Conservation (phyloP, 2,888 invertebrate species). For the Stenurella melanura region DNA sequence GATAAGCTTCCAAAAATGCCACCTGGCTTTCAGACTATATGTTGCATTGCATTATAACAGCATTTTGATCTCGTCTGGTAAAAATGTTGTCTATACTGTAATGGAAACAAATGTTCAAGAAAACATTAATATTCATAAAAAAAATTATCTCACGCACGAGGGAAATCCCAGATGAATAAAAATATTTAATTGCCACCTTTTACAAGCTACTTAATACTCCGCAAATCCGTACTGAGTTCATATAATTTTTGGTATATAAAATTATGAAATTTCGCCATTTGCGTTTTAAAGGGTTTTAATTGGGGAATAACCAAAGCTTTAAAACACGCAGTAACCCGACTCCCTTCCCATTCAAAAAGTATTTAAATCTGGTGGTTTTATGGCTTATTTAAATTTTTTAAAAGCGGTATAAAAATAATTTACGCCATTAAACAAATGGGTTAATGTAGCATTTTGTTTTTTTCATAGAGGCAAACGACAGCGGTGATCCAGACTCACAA, state of each 20-base stretch:
- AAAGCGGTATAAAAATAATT: background rate
- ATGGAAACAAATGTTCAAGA: too few species aligned
- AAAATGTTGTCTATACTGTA: too few species aligned
- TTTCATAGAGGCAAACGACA: background rate
- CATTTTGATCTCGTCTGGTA: too few species aligned
- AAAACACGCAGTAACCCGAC: background rate
- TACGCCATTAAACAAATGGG: background rate
- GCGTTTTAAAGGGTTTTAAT: background rate
- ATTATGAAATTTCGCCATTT: background rate
- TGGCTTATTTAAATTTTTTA: background rate
- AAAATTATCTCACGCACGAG: background rate
- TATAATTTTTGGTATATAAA: background rate
- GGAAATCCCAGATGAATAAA: background rate
- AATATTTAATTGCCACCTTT: background rate
- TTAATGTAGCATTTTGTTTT: background rate
- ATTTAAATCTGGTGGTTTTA: background rate
- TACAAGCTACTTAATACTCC: background rate
- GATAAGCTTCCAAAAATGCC: too few species aligned
- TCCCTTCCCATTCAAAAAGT: background rate
- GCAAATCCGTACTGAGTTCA: background rate
- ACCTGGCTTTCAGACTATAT: too few species aligned
- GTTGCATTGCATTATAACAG: too few species aligned
- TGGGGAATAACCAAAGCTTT: background rate
- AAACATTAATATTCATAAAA: too few species aligned
- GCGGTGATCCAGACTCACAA: background rate